Base-by-base conservation (phyloP, 2,888 invertebrate species). In the Hedychridium roseum region DNA sequence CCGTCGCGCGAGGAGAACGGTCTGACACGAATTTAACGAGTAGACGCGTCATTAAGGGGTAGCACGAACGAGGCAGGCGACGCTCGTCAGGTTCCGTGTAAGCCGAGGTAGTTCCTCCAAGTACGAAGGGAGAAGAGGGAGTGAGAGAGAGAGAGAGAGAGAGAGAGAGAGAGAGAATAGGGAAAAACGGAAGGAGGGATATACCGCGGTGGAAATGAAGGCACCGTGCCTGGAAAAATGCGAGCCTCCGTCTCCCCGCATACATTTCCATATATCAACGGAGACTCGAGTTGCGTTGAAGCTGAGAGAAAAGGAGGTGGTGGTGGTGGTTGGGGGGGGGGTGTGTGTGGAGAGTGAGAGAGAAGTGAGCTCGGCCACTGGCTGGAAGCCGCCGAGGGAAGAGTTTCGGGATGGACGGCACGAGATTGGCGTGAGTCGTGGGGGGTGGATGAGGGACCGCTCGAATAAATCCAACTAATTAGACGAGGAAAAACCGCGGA, bases 231-330 rank as follows among this genome's bases (percentile, higher is more conserved):
- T 69, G 73, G 75, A 78, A 78, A 78, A 78, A 77, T 78, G 75
- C 69, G 73, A 66, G 62, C 66, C 74, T 74, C 60, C 75, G 71
- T 76, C 75, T 77, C 75, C 71, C 68, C 71, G 80, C 78, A 80
- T 80, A 79, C 66, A 80, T 80, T 80, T 80, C 77, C 78, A 80
- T 80, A 80, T 70, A 80, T 80, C 77, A 79, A 71, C 64, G 50
- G n/a, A 56, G 64, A 66, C 64, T 70, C 62, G 67, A 50, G 56
- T 44, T 30, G 53, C 36, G 49, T 37, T n/a, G 43, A 50, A 57
- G 60, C 59, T 55, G 56, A 57, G 64, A 65, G 55, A 49, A 59
- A 54, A 40, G 58, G 35, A 48, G 43, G 54, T 58, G 56, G 54
- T 50, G 51, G 57, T 48, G 57, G 14, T 35, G 32, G 14, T 12